Percentiles rank a stretch among this genome's conserved stretches.
Conservation (phyloP, 2,888 invertebrate species). For the Poecilobothrus nobilitatus region DNA sequence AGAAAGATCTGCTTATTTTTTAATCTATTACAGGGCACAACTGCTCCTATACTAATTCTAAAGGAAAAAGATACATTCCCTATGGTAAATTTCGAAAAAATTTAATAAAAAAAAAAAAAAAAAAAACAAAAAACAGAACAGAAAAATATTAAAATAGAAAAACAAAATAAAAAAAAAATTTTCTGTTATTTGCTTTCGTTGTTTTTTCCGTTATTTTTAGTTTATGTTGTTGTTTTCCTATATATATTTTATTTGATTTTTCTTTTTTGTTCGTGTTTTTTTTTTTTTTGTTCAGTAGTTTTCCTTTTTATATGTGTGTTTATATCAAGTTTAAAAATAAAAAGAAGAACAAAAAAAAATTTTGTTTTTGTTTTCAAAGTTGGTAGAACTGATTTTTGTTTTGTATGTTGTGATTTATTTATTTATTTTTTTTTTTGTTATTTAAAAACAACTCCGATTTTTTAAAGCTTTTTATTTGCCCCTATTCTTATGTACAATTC, state of each 20-base stretch:
- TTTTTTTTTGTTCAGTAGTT: not conserved
- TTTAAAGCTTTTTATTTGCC: too few relatives aligned
- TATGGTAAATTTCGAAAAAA: slow-evolving; percentile 8
- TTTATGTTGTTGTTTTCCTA: not conserved
- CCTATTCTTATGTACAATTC: too few relatives aligned
- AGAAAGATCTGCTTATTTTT: slow-evolving; percentile 16
- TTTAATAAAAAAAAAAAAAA: not conserved
- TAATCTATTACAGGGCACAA: slow-evolving; percentile 24
- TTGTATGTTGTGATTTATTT: not conserved
- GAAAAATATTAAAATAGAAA: too few relatives aligned
- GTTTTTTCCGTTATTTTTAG: not conserved
- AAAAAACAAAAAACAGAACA: not conserved
- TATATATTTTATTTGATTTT: too few relatives aligned
- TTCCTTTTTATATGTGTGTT: not conserved
- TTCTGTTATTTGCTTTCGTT: not conserved
- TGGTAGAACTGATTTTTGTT: not conserved
- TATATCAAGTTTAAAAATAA: too few relatives aligned
- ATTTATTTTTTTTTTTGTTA: not conserved
- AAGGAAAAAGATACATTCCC: slow-evolving; percentile 14
- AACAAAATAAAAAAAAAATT: too few relatives aligned
- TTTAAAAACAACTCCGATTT: too few relatives aligned
- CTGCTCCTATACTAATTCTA: slow-evolving; percentile 23
- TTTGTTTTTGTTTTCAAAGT: not conserved
- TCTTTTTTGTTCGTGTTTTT: not conserved
- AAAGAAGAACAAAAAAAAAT: not conserved